Conservation (phyloP, 1,140 invertebrate genomes). For the Zaprionus capensis region DNA sequence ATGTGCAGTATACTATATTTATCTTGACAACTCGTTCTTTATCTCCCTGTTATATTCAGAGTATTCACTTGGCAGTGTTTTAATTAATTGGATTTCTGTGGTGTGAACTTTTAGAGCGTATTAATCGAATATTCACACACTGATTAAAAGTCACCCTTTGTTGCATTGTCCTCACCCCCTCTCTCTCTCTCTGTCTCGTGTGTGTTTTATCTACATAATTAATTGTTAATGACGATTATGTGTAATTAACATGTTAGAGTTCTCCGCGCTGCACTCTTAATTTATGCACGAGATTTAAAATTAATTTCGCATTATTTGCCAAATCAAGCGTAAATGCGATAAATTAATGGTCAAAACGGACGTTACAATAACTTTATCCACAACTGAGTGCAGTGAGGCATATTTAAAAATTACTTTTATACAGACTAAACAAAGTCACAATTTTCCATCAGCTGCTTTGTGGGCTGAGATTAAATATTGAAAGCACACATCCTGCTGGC, state of each 20-base stretch:
- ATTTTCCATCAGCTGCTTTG: not conserved
- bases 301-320: slow-evolving; percentile 68
- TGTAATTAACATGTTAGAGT: slow-evolving; percentile 58
- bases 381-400: slow-evolving; percentile 11
- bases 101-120: not conserved
- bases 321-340: slow-evolving; percentile 77
- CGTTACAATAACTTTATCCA: slow-evolving; percentile 13
- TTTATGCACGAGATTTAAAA: slow-evolving; percentile 67
- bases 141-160: slow-evolving; percentile 40
- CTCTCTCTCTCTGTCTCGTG: not conserved
- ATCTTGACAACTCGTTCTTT: not conserved
- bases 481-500: slow-evolving; percentile 8
- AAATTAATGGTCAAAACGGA: slow-evolving; percentile 72
- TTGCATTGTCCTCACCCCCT: slow-evolving; percentile 2
- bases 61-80: not conserved
- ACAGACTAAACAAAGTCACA: slow-evolving; percentile 9
- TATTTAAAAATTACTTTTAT: slow-evolving; percentile 21
- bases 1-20: not conserved
- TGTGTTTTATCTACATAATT: slow-evolving; percentile 69
- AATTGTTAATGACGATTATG: slow-evolving; percentile 74
- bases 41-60: not conserved
- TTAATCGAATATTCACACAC: slow-evolving; percentile 20
- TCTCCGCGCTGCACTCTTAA: slow-evolving; percentile 43
- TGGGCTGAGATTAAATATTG: slow-evolving; percentile 26
- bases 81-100: slow-evolving; percentile 4